phyloP scores from a whole-genome alignment of 2,797 vertebrate genomes.

The Chelonia mydas region DNA sequence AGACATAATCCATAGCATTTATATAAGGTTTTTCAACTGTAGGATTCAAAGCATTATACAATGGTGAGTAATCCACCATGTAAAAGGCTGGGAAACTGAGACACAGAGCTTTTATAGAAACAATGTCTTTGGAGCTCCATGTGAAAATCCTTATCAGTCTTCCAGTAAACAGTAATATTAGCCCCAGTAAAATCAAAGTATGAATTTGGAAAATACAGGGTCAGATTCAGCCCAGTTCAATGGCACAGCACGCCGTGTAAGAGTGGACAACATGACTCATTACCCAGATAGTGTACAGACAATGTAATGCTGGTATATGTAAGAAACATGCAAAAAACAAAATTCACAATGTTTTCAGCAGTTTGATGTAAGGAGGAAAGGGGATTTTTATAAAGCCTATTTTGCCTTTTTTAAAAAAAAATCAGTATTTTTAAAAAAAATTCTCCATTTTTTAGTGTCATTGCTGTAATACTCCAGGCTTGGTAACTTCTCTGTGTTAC shows the following conservation, averaged over 20 bases:
- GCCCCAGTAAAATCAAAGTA: too few relatives aligned
- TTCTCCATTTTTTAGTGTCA: constrained; percentile 11
- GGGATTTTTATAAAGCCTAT: not conserved
- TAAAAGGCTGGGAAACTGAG: not conserved
- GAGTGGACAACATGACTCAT: not conserved
- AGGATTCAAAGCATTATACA: not conserved
- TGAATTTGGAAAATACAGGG: not conserved
- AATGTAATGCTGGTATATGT: not conserved
- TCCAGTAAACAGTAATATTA: not conserved
- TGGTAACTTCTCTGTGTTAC: constrained; percentile 36
- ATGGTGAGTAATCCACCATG: not conserved
- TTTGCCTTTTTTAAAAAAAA: constrained; percentile 5
- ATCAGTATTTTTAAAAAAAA: constrained; percentile 4
- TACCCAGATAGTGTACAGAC: not conserved
- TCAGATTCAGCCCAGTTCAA: not conserved
- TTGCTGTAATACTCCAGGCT: constrained; percentile 40
- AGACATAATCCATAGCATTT: not conserved
- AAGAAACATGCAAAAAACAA: not conserved
- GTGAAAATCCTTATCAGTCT: not conserved
- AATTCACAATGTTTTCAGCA: not conserved
- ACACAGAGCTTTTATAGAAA: not conserved
- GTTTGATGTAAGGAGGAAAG: not conserved
- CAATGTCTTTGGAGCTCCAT: not conserved
- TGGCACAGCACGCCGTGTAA: not conserved
- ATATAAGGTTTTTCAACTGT: not conserved